Percentiles rank a stretch among this genome's conserved stretches.
Conservation (phyloP, 2,888 invertebrate species). For the Unio pictorum region DNA sequence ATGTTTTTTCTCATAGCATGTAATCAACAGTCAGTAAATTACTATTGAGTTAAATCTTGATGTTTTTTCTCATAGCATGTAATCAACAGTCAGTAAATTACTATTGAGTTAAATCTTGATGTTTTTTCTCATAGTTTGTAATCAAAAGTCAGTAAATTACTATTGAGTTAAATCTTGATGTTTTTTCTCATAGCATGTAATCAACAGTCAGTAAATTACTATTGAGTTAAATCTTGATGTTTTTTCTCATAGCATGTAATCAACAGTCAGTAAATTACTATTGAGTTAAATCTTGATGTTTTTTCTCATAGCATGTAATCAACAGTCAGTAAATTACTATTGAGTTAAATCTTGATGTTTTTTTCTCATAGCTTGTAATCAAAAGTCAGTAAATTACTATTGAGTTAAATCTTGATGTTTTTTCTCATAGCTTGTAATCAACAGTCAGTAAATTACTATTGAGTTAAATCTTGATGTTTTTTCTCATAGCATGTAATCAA, state of each 20-base stretch:
- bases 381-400: constrained; percentile 77
- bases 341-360: neutral
- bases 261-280: constrained; percentile 77
- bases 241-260: constrained; percentile 76
- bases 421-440: constrained; percentile 76
- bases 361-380: constrained; percentile 76
- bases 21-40: constrained; percentile 82
- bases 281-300: neutral
- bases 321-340: constrained; percentile 77
- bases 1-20: constrained; percentile 63
- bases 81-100: constrained; percentile 80
- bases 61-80: constrained; percentile 72
- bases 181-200: constrained; percentile 74
- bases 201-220: constrained; percentile 78
- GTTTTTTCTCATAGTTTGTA: constrained; percentile 73
- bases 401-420: neutral
- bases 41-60: no score
- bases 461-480: neutral
- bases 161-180: no score
- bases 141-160: constrained; percentile 79
- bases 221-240: neutral
- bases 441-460: constrained; percentile 76
- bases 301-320: constrained; percentile 76
- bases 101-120: no score
- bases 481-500: constrained; percentile 77